Base-by-base conservation (phyloP, 2,888 invertebrate genomes). In the Zeuzera pyrina region DNA sequence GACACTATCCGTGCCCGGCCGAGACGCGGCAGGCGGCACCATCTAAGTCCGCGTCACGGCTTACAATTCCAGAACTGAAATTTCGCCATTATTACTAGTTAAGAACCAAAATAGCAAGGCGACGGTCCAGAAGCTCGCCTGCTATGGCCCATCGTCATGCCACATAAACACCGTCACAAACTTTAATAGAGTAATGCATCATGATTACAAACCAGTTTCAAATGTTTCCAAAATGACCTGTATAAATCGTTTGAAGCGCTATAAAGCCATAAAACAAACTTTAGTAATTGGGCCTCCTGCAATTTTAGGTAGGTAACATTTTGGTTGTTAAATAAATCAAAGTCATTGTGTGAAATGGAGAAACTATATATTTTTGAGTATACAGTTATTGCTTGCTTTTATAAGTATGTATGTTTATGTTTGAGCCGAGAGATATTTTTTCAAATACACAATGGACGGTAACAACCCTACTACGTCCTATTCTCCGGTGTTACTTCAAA, bases 61-160 rank as follows among this genome's bases (percentile, higher is more conserved):
- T 44, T 49, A 52, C 49, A 54, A 52, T 51, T 51, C 45, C 47
- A 41, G 38, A 64, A 69, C 67, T 56, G 56, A 67, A 68, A 66
- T 65, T 68, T 69, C 55, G 54, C 61, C 53, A 51, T 57, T 56
- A 60, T 45, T 44, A 45, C 52, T 54, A 49, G 43, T 46, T 46
- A 55, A 48, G 43, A 45, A 49, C 55, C 47, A 49, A 47, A 50
- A 48, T 47, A 43, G 43, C 30, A 13, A 16, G 31, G 31, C 32
- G n/a, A n/a, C 13, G 22, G 35, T 38, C 38, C 38, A 35, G 32
- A 41, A 38, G 38, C 38, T 28, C 2, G 12, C 12, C 26, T 11
- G 27, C 22, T 19, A 3, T 13, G 30, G 13, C 27, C 6, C 19
- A 8, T 5, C 8, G 24, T 24, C 10, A 16, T 15, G 15, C 45